Evolutionary conservation across 1,140 invertebrate genomes (phyloP), one percentile per base, ranked within the genome.

Genomic region (Drosophila biarmipes): DNA sequence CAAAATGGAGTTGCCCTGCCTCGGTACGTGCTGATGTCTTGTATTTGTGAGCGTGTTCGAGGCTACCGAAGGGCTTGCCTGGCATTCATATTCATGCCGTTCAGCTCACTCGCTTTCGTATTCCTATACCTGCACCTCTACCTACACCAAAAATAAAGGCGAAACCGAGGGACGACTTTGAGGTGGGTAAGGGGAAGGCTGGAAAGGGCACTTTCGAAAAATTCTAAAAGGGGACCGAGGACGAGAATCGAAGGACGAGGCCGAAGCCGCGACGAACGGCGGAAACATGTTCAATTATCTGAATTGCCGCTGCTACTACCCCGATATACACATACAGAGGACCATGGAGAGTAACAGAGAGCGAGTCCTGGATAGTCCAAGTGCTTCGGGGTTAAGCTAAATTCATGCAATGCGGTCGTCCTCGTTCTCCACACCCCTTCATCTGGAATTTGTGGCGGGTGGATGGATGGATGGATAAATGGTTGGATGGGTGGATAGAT

Each of bases 201-300:
- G 37, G 29, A 27, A 54, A 73, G 69, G 85, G 82, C 78, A 87
- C 75, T 89, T 78, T 86, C 57, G 55, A 72, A 72, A 86, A 79
- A 87, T 75, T 35, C 61, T 62, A 64, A 87, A 76, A 87, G 46
- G 59, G 78, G 82, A 46, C 64, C 37, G 34, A 55, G 62, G 40
- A 55, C 66, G 66, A 69, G 58, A 27, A 64, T 67, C 63, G 63
- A 67, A 57, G 49, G 52, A 71, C 59, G 52, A 57, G 72, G 46
- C 42, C 53, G 61, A 74, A 42, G 71, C 38, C 27, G 67, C 42
- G 66, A 46, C 62, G 45, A 62, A 56, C 63, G 53, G 74, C 81
- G 75, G 78, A 87, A 86, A 76, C 82, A 86, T 86, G 82, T 86
- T 86, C 84, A 87, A 87, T 87, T 89, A 87, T 76, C 76, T 52